Conservation (phyloP, 2,888 invertebrate species). For the Chloromyia formosa region DNA sequence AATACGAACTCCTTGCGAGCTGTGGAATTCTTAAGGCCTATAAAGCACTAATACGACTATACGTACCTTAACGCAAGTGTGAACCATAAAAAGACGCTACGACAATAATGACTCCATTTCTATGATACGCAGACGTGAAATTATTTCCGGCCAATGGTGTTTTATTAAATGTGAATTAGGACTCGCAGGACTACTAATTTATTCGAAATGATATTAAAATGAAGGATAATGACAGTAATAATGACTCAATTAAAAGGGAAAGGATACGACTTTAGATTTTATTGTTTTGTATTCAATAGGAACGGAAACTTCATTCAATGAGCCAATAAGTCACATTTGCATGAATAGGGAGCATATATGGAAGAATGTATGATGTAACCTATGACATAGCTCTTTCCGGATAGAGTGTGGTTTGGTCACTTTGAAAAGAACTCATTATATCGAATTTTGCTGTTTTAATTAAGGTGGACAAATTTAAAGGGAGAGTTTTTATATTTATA, state of each 20-base stretch:
- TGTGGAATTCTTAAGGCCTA: background rate
- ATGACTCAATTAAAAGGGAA: slow-evolving; percentile 47
- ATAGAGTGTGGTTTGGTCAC: too few relatives aligned
- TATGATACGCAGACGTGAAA: slow-evolving; percentile 8
- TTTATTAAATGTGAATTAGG: slow-evolving; percentile 49
- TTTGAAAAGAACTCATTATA: too few relatives aligned
- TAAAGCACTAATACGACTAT: background rate
- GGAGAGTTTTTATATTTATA: too few relatives aligned
- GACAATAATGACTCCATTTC: slow-evolving; percentile 45
- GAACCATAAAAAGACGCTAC: slow-evolving; percentile 35
- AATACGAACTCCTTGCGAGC: slow-evolving; percentile 14
- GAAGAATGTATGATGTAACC: too few relatives aligned
- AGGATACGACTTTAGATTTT: background rate
- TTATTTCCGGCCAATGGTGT: slow-evolving; percentile 46
- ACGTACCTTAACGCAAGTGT: background rate
- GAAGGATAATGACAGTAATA: slow-evolving; percentile 47
- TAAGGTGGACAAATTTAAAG: too few relatives aligned
- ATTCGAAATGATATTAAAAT: slow-evolving; percentile 41
- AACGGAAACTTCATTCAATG: background rate
- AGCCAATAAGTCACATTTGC: background rate
- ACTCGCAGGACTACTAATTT: slow-evolving; percentile 45
- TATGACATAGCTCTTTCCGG: too few relatives aligned
- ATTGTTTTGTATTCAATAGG: background rate
- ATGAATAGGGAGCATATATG: too few relatives aligned
- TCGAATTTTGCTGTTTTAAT: too few relatives aligned